A percentile compares a stretch with the other conserved stretches of the same genome.
Conservation (phyloP, 2,888 invertebrate species). For the Caenorhabditis sp. region DNA sequence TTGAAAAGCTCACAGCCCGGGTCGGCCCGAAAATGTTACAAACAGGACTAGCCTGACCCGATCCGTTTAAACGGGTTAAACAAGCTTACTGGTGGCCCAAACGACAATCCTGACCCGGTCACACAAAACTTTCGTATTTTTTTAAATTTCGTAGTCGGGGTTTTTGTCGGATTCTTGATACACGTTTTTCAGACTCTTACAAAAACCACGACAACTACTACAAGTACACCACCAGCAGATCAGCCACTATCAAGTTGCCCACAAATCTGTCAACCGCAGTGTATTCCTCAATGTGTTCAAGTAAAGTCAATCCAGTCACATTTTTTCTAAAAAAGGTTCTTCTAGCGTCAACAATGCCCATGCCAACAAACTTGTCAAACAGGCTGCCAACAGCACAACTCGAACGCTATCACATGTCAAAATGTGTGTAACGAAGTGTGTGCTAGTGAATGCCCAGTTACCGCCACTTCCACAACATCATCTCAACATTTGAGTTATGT, state of each 20-base stretch:
- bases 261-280: slow-evolving; percentile 45
- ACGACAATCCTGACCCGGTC: too few relatives aligned
- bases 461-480: not conserved
- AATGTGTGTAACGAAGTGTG: slow-evolving; percentile 49
- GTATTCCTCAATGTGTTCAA: slow-evolving; percentile 47
- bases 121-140: too few relatives aligned
- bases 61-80: too few relatives aligned
- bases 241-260: slow-evolving; percentile 42
- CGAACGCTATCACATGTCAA: slow-evolving; percentile 33
- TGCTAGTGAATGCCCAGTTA: slow-evolving; percentile 36
- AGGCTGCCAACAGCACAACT: slow-evolving; percentile 46
- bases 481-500: slow-evolving; percentile 13
- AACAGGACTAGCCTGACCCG: too few relatives aligned
- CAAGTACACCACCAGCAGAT: slow-evolving; percentile 9
- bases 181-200: not conserved
- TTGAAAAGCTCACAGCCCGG: too few relatives aligned
- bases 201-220: slow-evolving; percentile 17
- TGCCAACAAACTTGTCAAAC: slow-evolving; percentile 46
- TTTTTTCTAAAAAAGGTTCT: not conserved
- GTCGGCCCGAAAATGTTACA: too few relatives aligned
- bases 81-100: too few relatives aligned
- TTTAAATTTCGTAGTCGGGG: too few relatives aligned
- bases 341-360: slow-evolving; percentile 41
- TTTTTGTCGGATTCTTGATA: too few relatives aligned
- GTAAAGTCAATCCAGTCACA: not conserved